A percentile compares a stretch with the other conserved stretches of the same genome.
phyloP scores from a whole-genome alignment of 1,140 invertebrate genomes.

The Aphis gossypii region DNA sequence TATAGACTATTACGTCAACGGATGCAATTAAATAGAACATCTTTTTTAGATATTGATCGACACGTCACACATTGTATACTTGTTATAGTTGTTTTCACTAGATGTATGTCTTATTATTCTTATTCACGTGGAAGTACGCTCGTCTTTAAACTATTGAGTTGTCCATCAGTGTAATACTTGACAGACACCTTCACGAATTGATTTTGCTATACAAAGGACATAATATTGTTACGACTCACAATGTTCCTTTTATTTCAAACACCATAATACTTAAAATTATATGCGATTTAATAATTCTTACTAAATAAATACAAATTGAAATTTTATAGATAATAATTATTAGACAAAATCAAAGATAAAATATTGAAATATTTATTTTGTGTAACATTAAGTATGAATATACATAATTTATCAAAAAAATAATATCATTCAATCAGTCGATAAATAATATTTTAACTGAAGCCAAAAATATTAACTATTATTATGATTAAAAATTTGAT shows the following conservation, averaged over 20 bases:
- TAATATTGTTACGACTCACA: background rate
- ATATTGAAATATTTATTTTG: background rate
- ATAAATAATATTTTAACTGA: background rate
- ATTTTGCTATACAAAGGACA: background rate
- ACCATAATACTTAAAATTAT: background rate
- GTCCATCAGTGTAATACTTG: background rate
- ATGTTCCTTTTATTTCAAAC: slow-evolving; percentile 26
- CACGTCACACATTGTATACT: background rate
- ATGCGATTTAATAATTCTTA: background rate
- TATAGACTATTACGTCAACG: slow-evolving; percentile 8
- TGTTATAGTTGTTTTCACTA: background rate
- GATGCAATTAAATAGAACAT: slow-evolving; percentile 18
- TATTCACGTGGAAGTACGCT: background rate
- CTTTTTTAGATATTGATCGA: slow-evolving; percentile 20
- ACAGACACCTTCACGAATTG: background rate
- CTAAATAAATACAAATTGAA: background rate
- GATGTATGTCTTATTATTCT: slow-evolving; percentile 4
- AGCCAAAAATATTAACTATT: background rate
- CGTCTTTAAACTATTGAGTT: slow-evolving; percentile 16
- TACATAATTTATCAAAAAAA: background rate
- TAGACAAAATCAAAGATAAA: too few relatives aligned
- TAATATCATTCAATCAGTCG: background rate
- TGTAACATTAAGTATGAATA: background rate
- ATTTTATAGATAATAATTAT: too few relatives aligned
- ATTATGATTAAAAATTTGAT: background rate